These are phyloP conservation scores for Selenia dentaria DNA, from an alignment of 2,888 invertebrate genomes.

Conservation along the genomic window DNA sequence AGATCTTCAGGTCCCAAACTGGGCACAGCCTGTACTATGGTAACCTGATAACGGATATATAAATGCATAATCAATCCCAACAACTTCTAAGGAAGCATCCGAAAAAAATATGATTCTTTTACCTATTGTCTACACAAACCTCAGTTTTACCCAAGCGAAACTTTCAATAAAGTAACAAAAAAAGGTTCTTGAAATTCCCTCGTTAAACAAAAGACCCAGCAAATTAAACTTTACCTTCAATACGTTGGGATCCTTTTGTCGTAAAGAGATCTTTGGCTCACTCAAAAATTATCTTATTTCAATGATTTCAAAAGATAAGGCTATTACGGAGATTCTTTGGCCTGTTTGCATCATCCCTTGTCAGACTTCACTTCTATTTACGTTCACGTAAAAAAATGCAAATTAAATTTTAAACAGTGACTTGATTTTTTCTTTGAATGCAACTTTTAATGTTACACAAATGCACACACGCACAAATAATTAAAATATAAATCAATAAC, in stretches of 20 bases:
- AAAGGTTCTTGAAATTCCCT: conserved; percentile 25
- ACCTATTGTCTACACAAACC: too few relatives aligned
- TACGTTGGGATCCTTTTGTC: conserved; percentile 47
- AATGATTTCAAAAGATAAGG: conserved; percentile 59
- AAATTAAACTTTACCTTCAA: conserved; percentile 53
- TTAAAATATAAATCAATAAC: too few relatives aligned
- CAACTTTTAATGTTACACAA: too few relatives aligned
- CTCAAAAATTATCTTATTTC: conserved; percentile 57
- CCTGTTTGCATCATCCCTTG: conserved; percentile 24
- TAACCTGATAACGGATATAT: too few relatives aligned
- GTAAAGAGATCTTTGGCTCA: conserved; percentile 48
- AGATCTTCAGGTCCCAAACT: too few relatives aligned
- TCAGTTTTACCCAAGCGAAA: conserved; percentile 5
- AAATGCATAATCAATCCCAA: too few relatives aligned
- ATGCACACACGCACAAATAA: too few relatives aligned
- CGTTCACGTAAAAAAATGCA: conserved; percentile 8
- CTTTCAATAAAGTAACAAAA: conserved; percentile 11
- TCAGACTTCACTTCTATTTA: conserved; percentile 24
- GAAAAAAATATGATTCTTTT: too few relatives aligned
- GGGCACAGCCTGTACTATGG: too few relatives aligned
- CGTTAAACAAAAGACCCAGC: conserved; percentile 46
- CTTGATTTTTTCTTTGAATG: too few relatives aligned
- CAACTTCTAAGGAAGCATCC: too few relatives aligned
- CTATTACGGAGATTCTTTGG: conserved; percentile 45
- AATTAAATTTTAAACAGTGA: too few relatives aligned